Evolutionary conservation across 2,113 vertebrate genomes (phyloP), one percentile per base, ranked within the genome.

Genomic region (Entelurus aequoreus): DNA sequence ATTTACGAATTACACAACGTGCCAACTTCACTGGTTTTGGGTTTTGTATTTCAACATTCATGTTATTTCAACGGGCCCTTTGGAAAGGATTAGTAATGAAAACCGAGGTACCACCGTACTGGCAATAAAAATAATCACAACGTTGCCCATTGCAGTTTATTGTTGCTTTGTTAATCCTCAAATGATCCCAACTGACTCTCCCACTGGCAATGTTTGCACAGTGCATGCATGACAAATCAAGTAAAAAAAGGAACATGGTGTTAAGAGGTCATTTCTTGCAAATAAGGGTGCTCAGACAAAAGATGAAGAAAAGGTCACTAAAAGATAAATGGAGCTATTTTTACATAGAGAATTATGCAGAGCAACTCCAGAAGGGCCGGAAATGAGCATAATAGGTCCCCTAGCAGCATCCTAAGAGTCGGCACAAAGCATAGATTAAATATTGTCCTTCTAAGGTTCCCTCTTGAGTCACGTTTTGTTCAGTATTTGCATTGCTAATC

Each of bases 401-500:
- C 3, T 15, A 44, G 55, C 40, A 44, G 40, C 40, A 44, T 11
- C 40, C 44, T 44, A 21, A 44, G 10, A 57, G 16, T 57, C 16
- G 16, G 55, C 40, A 53, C 16, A 57, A 57, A 7, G 55, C n/a
- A 44, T 44, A 21, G 38, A 57, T 21, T 21, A 57, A 57, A 44
- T 44, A 44, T 44, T 21, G 14, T 16, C 54, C 54, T 55, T 15
- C 14, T 40, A 40, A 40, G 37, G 16, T 57, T 57, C 38, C 16
- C 40, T 57, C 55, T 57, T 57, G 55, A 57, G 55, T 56, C 37
- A 42, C 9, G 42, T 40, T 69, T 66, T 8, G 67, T 70, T 19
- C 57, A 63, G 1, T 62, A 63, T 62, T 66, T 71, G 63, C 64
- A 52, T 48, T 62, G n/a, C n/a, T n/a, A n/a, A n/a, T n/a, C n/a